Evolutionary conservation across 2,888 invertebrate species (phyloP), one percentile per base, ranked within the genome.

Genomic region (Rhagonycha lutea): DNA sequence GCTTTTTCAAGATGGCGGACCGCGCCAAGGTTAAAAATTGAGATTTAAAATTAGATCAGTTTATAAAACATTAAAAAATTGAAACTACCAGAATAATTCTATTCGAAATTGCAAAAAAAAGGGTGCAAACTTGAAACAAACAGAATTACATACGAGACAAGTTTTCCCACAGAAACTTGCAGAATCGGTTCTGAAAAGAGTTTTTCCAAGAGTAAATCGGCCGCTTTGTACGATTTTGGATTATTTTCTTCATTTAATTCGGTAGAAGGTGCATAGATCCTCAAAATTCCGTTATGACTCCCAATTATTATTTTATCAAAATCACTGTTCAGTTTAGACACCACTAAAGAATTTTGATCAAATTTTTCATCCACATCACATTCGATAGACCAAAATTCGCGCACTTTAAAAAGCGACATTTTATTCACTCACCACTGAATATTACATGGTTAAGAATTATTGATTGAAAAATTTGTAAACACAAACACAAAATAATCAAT

Each of bases 371-470:
- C 89, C 68, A 89, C 88, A 14, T 92, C 93, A 83, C 93, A 94
- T 70, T 91, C 90, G 12, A 94, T 93, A 14, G 93, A 91, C 97
- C 98, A 98, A 93, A 96, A 96, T 83, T 94, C 94, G 84, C 95
- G 92, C 10, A 94, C 92, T 90, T 96, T 97, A 86, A 98, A 98
- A 83, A 98, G 89, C 3, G 98, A 98, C 98, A 98, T 98, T 79
- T 74, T 47, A 47, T 65, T 24, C 3, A 26, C 24, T n/a, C 8
- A 2, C n/a, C n/a, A 65, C 63, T 61, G 28, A 18, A 67, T 24
- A 67, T 23, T 29, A 29, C 47, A 26, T 70, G 61, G 11, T 70
- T 18, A 24, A 32, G 28, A 67, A n/a, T 28, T 60, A 62, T 76
- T 78, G 78, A 83, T 83, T 79, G 83, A 82, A 82, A 80, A 69